phyloP scores from a whole-genome alignment of 2,797 vertebrate genomes.

The Pogonophryne albipinna region DNA sequence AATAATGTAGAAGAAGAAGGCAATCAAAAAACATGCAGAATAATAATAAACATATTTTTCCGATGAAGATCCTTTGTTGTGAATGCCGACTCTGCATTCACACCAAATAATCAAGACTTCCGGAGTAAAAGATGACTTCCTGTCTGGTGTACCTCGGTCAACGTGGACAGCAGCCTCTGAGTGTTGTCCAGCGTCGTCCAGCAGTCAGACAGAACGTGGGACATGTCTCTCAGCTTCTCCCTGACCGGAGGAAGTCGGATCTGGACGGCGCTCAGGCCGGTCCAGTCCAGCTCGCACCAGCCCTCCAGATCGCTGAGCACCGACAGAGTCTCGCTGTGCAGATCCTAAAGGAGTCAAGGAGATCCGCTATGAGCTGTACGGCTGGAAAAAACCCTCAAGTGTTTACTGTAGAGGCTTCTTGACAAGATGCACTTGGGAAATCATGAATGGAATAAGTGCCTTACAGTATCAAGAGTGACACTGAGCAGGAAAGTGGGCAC shows the following conservation, averaged over 20 bases:
- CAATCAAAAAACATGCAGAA: too few species aligned
- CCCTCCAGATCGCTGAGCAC: conserved; percentile 81
- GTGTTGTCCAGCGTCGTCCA: conserved; percentile 87
- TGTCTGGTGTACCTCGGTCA: conserved; percentile 78
- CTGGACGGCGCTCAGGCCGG: conserved; percentile 76
- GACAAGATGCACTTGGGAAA: conserved; percentile 15
- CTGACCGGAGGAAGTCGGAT: conserved; percentile 80
- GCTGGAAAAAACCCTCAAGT: neutral
- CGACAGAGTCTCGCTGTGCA: conserved; percentile 82
- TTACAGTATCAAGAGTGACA: too few species aligned
- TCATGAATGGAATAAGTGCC: conserved; percentile 11
- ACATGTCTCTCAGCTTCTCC: conserved; percentile 85
- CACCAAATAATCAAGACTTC: neutral
- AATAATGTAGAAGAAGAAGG: too few species aligned
- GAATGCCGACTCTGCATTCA: too few species aligned
- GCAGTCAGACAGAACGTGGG: conserved; percentile 86
- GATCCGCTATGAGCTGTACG: conserved; percentile 22
- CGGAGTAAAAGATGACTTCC: neutral
- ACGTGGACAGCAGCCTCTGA: conserved; percentile 84
- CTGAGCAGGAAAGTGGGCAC: conserved; percentile 5
- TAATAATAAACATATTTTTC: too few species aligned
- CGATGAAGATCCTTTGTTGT: too few species aligned
- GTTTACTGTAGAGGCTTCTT: conserved; percentile 19
- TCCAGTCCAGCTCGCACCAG: conserved; percentile 86
- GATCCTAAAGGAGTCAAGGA: conserved; percentile 72